phyloP scores from a whole-genome alignment of 2,797 vertebrate species.

The Falco cherrug region DNA sequence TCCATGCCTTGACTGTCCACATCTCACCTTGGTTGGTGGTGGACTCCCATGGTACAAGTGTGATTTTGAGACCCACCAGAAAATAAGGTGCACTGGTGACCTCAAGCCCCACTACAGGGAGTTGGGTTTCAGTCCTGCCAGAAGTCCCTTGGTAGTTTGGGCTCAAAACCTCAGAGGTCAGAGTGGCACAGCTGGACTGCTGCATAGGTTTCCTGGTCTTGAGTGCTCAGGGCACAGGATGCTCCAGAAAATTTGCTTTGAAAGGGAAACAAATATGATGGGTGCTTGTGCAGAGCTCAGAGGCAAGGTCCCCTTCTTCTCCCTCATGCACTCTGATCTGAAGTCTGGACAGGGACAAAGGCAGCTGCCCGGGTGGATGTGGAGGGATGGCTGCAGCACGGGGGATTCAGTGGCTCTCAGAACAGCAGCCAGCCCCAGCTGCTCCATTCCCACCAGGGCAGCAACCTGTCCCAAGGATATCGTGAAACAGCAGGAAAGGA shows the following conservation, averaged over 20 bases:
- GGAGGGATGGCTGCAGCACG: neutral
- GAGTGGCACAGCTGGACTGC: accelerated
- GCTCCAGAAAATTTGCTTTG: neutral
- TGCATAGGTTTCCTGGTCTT: neutral
- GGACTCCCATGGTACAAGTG: neutral
- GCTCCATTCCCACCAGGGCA: neutral
- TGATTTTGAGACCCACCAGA: neutral
- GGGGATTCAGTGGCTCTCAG: neutral
- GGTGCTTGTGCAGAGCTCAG: neutral
- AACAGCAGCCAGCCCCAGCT: neutral
- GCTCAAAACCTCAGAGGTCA: neutral
- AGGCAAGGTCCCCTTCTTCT: neutral
- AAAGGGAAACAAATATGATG: neutral
- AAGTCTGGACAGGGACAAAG: neutral
- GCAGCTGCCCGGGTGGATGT: neutral
- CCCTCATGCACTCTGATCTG: neutral
- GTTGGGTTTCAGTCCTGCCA: neutral
- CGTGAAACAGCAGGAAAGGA: neutral
- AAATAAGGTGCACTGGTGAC: no score
- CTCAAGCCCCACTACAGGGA: neutral
- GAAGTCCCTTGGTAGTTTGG: neutral
- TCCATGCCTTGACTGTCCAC: neutral
- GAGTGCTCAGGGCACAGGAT: neutral
- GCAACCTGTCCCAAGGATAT: neutral
- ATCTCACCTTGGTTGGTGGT: neutral